Evolutionary conservation across 2,797 vertebrate genomes (phyloP).

Genomic region (Clarias platycephalus): DNA sequence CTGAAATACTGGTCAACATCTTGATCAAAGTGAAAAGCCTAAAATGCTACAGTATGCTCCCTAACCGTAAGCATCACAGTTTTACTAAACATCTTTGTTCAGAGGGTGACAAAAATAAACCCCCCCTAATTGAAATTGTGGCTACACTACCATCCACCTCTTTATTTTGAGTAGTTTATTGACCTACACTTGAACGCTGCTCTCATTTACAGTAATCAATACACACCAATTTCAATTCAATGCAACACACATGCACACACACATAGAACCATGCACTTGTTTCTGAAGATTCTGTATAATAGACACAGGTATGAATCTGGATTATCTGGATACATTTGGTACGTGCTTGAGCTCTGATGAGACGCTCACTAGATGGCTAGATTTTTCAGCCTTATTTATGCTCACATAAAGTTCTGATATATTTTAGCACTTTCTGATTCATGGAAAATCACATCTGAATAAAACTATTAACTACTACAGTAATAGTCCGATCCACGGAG

Average conservation of each 20-base stretch:
- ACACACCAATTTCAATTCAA: not conserved
- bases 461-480: not conserved
- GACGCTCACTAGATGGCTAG: not conserved
- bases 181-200: not conserved
- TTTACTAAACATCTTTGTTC: not conserved
- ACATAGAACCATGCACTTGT: not conserved
- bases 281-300: not conserved
- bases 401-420: not conserved
- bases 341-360: not conserved
- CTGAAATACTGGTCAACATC: not conserved
- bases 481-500: too few species aligned
- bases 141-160: not conserved
- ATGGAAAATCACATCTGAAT: not conserved
- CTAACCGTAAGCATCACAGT: not conserved
- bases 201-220: constrained; percentile 13
- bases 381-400: not conserved
- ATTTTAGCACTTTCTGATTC: not conserved
- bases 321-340: not conserved
- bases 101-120: not conserved
- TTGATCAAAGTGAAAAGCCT: not conserved
- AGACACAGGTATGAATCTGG: not conserved
- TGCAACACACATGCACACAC: too few species aligned
- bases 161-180: not conserved
- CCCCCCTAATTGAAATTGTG: not conserved
- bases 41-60: not conserved